phyloP scores from a whole-genome alignment of 2,888 invertebrate species.

The Byasa hedistus region DNA sequence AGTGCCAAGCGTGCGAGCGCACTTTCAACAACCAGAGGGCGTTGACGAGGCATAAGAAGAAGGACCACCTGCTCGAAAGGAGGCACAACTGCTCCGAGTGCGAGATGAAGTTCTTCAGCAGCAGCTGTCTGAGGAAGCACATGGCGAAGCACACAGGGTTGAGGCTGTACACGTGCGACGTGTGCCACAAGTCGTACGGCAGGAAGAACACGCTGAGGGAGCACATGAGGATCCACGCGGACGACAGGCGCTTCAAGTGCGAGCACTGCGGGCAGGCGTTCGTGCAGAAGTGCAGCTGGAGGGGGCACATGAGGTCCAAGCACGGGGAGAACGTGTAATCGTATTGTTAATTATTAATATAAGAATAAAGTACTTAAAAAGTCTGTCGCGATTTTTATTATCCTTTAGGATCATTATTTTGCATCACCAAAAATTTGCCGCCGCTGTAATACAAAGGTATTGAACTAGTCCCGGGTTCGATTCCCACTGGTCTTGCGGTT shows the following conservation, averaged over 20 bases:
- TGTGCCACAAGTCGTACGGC: constrained; percentile 55
- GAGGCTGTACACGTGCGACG: constrained; percentile 52
- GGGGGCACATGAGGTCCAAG: constrained; percentile 59
- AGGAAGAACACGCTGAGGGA: constrained; percentile 50
- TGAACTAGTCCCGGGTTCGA: too few relatives aligned
- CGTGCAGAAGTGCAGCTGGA: constrained; percentile 57
- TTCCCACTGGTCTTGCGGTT: too few relatives aligned
- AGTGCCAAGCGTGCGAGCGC: constrained; percentile 57
- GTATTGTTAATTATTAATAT: neutral
- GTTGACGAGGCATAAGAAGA: constrained; percentile 51
- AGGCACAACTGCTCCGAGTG: constrained; percentile 67
- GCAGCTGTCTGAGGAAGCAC: constrained; percentile 46
- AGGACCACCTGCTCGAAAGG: constrained; percentile 62
- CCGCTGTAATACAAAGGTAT: too few relatives aligned
- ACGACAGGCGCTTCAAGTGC: constrained; percentile 49
- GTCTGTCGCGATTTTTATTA: neutral
- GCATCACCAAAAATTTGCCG: too few relatives aligned
- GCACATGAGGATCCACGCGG: constrained; percentile 54
- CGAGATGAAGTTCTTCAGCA: constrained; percentile 56
- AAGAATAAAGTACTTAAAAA: neutral
- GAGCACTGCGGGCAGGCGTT: constrained; percentile 46
- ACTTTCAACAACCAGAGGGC: constrained; percentile 51
- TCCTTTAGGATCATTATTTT: too few relatives aligned
- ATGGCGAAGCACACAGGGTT: constrained; percentile 55
- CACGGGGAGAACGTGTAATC: constrained; percentile 40